phyloP scores from a whole-genome alignment of 2,888 invertebrate genomes.

The Leucophenga montana region DNA sequence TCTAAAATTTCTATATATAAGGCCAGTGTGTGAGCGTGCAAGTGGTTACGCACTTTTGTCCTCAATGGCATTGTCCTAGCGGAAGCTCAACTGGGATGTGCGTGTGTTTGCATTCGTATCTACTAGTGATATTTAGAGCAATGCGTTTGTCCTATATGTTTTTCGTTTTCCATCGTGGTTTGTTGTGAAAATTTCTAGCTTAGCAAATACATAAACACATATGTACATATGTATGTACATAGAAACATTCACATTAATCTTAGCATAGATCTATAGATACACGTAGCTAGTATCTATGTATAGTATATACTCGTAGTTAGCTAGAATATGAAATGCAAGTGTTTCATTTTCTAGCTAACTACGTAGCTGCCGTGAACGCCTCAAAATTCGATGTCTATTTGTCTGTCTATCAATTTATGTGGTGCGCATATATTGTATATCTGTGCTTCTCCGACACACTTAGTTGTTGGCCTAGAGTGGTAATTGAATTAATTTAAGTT shows the following conservation, averaged over 20 bases:
- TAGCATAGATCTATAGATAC: too few relatives aligned
- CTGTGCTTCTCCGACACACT: conserved; percentile 36
- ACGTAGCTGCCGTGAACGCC: background rate
- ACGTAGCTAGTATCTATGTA: too few relatives aligned
- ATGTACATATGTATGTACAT: background rate
- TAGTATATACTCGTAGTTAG: too few relatives aligned
- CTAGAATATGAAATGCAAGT: too few relatives aligned
- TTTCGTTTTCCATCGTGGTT: conserved; percentile 2
- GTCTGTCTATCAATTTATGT: conserved; percentile 17
- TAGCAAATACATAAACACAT: conserved; percentile 16
- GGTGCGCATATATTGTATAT: conserved; percentile 8
- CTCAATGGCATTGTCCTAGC: background rate
- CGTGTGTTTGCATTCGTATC: conserved; percentile 20
- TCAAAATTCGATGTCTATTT: background rate
- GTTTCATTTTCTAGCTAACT: too few relatives aligned
- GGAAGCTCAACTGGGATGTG: conserved; percentile 6
- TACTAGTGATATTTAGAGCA: background rate
- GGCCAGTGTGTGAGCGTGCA: background rate
- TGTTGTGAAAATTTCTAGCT: conserved; percentile 43
- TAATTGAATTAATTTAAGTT: conserved; percentile 85
- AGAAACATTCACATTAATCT: conserved; percentile 27
- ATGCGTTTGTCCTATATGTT: background rate
- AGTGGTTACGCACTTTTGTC: conserved; percentile 51
- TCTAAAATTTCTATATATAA: too few relatives aligned
- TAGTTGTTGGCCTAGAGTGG: conserved; percentile 71